Conservation (phyloP, 2,113 vertebrate genomes). For the Mobula birostris region DNA sequence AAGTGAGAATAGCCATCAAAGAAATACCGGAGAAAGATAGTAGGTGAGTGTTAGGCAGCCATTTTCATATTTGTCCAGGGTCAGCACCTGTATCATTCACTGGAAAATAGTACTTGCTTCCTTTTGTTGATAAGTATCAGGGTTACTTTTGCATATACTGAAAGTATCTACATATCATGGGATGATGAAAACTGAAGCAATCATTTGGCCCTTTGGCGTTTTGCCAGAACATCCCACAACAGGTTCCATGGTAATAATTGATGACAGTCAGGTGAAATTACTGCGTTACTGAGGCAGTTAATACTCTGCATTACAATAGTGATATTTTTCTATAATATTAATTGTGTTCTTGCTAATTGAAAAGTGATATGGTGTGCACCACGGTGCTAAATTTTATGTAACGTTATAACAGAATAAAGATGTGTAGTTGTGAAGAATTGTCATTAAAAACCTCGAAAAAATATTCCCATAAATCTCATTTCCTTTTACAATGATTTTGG, state of each 20-base stretch:
- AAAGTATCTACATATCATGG: not conserved
- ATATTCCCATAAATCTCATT: not conserved
- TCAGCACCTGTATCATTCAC: not conserved
- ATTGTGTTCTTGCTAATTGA: not conserved
- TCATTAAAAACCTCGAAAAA: not conserved
- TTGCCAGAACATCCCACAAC: too few species aligned
- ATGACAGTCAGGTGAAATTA: not conserved
- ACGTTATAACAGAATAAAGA: too few species aligned
- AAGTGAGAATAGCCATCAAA: conserved; percentile 72
- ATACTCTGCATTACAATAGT: not conserved
- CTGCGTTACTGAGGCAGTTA: not conserved
- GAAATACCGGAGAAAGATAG: conserved; percentile 67
- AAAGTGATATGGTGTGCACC: not conserved
- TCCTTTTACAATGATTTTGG: not conserved
- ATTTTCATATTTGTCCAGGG: not conserved
- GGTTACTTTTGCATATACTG: too few species aligned
- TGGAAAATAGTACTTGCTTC: not conserved
- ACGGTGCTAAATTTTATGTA: not conserved
- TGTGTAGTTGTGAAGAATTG: not conserved
- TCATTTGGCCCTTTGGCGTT: too few species aligned
- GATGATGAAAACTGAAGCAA: not conserved
- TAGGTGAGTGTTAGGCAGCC: conserved; percentile 52
- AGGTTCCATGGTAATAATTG: not conserved
- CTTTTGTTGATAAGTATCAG: not conserved
- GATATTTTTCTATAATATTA: not conserved